Evolutionary conservation across 2,888 invertebrate genomes (phyloP).

Genomic region (Erebia ligea): DNA sequence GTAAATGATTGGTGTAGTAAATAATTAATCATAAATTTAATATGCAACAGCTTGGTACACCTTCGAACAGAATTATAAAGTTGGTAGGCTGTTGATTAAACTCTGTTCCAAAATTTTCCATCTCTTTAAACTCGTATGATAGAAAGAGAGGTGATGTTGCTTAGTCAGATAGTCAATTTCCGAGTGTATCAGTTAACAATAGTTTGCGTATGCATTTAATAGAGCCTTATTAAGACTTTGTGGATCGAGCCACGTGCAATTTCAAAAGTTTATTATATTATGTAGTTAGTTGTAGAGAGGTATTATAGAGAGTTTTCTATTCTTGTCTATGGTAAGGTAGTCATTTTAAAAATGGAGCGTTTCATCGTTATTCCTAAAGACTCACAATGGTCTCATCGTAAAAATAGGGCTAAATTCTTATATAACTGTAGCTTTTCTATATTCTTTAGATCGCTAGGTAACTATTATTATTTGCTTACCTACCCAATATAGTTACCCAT

Average conservation of each 20-base stretch:
- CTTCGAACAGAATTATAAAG: slow-evolving; percentile 1
- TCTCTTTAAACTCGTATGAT: slow-evolving; percentile 26
- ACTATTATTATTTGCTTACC: background rate
- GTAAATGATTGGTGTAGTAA: background rate
- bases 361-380: background rate
- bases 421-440: background rate
- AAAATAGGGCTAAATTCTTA: background rate
- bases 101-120: slow-evolving; percentile 45
- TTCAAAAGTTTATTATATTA: slow-evolving; percentile 10
- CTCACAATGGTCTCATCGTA: background rate
- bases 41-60: background rate
- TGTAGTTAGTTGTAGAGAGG: too few relatives aligned
- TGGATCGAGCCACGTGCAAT: slow-evolving; percentile 38
- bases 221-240: slow-evolving; percentile 53
- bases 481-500: background rate
- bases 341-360: slow-evolving; percentile 10
- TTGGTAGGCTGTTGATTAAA: slow-evolving; percentile 24
- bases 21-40: slow-evolving; percentile 1
- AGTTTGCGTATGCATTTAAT: slow-evolving; percentile 47
- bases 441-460: background rate
- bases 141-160: slow-evolving; percentile 26
- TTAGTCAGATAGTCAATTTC: slow-evolving; percentile 28
- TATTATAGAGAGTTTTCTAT: background rate
- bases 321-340: background rate
- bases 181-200: slow-evolving; percentile 39